Base-by-base conservation (phyloP, 2,797 vertebrate species). In the Tapirus indicus region DNA sequence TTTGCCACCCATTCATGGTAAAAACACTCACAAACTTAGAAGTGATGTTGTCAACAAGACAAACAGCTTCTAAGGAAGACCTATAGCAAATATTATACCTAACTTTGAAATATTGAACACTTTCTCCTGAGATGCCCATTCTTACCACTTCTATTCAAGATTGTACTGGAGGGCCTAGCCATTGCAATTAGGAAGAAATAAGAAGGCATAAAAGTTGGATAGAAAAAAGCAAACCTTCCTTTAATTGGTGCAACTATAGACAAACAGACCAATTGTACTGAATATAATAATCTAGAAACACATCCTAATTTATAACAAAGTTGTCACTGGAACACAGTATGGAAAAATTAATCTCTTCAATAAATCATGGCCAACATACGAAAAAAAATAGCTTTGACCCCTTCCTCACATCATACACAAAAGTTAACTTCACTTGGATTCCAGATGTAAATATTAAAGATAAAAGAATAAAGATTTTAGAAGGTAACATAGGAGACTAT, bases 381-480 rank as follows among this genome's bases (percentile, higher is more conserved):
- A 79, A 68, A 82, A 66, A 84, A 49, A 14, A 18, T 64, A 79
- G 21, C 77, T 84, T 84, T 91, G 41, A 84, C 20, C 7, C 9
- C 14, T 82, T 93, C 29, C 27, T 44, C 16, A 72, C 1, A 35
- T 88, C 17, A 35, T 20, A 72, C 11, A 79, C 5, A 92, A 85
- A 79, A n/a, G 9, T 89, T 60, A 77, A 79, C 14, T 60, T 68
- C n/a, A 41, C 3, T 1, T 64, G 8, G 27, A 72, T 58, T 94
- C 44, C 80, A 89, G n/a, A 82, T 71, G 77, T 72, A 72, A 89
- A 86, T 41, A 54, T 29, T 92, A 86, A 89, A 72, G 25, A 56
- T 20, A 54, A 83, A 91, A 90, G 10, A 66, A 77, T 29, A 71
- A 54, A n/a, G 16, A 1, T 66, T 66, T 60, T 66, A 91, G 60